Evolutionary conservation across 2,888 invertebrate species (phyloP), one percentile per base, ranked within the genome.

Genomic region (Invenusta paracnida): DNA sequence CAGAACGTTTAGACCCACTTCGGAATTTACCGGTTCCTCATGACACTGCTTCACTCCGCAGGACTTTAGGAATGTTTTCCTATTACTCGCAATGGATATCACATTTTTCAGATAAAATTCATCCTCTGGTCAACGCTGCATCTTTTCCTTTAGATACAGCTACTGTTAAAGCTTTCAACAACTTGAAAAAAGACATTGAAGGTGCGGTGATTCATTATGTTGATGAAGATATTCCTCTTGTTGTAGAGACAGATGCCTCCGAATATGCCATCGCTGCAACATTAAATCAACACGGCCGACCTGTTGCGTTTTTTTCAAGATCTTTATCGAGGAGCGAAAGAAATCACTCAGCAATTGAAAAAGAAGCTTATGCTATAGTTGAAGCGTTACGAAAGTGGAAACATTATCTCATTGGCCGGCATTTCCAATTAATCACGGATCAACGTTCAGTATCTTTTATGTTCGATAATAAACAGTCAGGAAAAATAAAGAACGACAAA

Each of bases 401-500:
- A 48, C 84, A 87, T 87, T 86, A 83, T 48, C 85, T 87, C 28
- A 73, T 66, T 5, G 67, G 85, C 29, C 82, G 28, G 11, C 88
- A 85, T 30, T 89, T 89, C 83, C 85, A 81, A 23, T 31, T 87
- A 11, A 25, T 88, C 31, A 88, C 88, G 67, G 87, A 88, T 30
- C 88, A 88, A 81, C 67, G 29, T 30, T 86, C 88, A 28, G 87
- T 88, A 1, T 29, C 86, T 11, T 88, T 87, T 48, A 87, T 87
- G 85, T 87, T 87, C 28, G 85, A 87, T 73, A 83, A 86, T 30
- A 48, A 81, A 5, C 82, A 87, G 5, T 25, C 25, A 23, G 84
- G 86, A 1, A 88, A 88, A 83, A 87, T 88, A n/a, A 87, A 88
- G 86, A 87, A 87, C 83, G 86, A 87, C 29, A 88, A 88, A 82